Conservation (phyloP, 2,113 vertebrate genomes). For the Hypocryptadius cinnamomeus region DNA sequence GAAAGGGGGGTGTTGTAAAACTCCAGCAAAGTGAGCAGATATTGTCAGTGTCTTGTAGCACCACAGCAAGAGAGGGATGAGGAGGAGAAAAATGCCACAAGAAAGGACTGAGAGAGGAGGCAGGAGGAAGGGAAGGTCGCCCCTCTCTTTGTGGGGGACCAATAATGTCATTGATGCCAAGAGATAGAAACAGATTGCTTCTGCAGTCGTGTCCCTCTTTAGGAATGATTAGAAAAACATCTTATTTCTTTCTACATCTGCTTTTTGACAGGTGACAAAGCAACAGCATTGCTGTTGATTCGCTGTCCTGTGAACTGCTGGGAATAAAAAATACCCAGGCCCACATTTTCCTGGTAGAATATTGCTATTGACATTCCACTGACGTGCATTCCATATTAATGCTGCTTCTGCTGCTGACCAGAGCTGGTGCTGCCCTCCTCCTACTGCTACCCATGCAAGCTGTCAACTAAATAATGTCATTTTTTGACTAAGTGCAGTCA, state of each 20-base stretch:
- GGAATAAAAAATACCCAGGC: not conserved
- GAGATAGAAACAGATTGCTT: not conserved
- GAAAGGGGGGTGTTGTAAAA: not conserved
- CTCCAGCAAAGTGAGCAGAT: not conserved
- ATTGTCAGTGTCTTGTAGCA: not conserved
- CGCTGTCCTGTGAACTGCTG: not conserved
- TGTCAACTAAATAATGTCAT: not conserved
- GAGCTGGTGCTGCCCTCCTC: not conserved
- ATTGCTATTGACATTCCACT: not conserved
- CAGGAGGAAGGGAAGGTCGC: not conserved
- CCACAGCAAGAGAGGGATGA: accelerated
- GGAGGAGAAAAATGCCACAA: not conserved
- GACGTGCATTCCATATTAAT: not conserved
- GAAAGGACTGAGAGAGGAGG: not conserved
- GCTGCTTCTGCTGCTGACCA: not conserved
- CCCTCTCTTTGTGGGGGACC: no score
- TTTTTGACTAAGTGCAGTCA: not conserved
- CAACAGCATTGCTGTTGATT: not conserved
- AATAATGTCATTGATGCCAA: accelerated
- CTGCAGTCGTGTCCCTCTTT: not conserved
- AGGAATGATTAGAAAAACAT: not conserved
- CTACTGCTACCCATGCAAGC: not conserved
- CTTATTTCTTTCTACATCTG: not conserved
- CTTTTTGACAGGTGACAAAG: not conserved
- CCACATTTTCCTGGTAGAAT: not conserved